Evolutionary conservation across 2,113 vertebrate species (phyloP).

Genomic region (Eolophus roseicapilla): DNA sequence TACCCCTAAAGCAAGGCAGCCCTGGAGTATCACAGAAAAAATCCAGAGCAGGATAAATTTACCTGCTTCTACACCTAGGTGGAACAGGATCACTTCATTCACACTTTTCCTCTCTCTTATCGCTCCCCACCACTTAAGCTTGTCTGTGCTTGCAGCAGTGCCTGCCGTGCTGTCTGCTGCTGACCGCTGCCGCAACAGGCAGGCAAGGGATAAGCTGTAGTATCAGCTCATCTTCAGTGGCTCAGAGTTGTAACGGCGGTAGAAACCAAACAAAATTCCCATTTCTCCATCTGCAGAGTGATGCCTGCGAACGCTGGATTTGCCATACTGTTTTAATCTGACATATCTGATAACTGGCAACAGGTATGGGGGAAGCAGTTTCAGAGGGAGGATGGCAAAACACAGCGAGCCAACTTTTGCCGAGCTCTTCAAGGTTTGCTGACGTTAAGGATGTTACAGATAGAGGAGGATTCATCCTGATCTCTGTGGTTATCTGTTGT

Average conservation of each 20-base stretch:
- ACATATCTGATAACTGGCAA: background rate
- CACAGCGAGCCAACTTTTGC: background rate
- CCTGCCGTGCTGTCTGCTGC: conserved; percentile 38
- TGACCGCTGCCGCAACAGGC: background rate
- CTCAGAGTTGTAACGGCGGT: background rate
- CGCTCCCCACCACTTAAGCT: background rate
- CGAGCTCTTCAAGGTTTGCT: background rate
- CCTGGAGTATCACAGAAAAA: background rate
- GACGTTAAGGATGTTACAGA: background rate
- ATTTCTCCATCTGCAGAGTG: background rate
- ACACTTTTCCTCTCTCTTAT: background rate
- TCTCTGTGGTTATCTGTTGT: background rate
- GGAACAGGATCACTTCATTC: background rate
- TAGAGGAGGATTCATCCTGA: background rate
- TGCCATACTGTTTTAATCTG: background rate
- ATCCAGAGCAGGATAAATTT: background rate
- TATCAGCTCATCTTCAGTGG: conserved; percentile 22
- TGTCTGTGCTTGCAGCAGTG: background rate
- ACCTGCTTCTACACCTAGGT: background rate
- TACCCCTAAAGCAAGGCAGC: background rate
- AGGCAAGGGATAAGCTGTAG: background rate
- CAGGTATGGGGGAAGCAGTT: background rate
- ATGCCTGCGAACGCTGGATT: background rate
- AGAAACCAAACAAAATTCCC: background rate
- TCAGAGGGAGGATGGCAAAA: background rate